Evolutionary conservation across 2,888 invertebrate genomes (phyloP).

Genomic region (Lepidocyrtinus sp.): DNA sequence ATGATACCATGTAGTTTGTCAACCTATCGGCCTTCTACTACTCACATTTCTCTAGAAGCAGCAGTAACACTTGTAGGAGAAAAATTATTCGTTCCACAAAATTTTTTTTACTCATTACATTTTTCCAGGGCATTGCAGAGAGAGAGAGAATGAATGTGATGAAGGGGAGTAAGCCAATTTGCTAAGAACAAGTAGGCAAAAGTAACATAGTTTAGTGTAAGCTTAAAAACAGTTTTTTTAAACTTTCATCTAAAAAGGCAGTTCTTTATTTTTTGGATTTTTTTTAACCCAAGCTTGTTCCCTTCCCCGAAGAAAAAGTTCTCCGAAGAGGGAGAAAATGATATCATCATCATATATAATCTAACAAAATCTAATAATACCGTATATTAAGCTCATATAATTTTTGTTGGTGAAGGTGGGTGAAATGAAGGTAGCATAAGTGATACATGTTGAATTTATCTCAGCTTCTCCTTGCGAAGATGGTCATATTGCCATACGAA

Average conservation of each 20-base stretch:
- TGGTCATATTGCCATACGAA: neutral
- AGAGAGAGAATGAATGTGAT: constrained; percentile 39
- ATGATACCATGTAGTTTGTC: constrained; percentile 57
- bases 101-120: constrained; percentile 56
- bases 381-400: constrained; percentile 29
- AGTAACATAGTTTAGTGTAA: constrained; percentile 27
- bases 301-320: neutral
- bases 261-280: constrained; percentile 3
- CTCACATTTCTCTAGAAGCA: constrained; percentile 22
- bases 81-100: constrained; percentile 50
- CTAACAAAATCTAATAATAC: constrained; percentile 60
- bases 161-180: constrained; percentile 60
- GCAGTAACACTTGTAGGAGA: neutral
- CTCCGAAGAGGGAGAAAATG: constrained; percentile 34
- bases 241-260: constrained; percentile 16
- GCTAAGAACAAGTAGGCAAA: constrained; percentile 52
- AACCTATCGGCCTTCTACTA: constrained; percentile 57
- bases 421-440: constrained; percentile 23
- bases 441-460: neutral
- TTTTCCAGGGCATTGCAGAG: constrained; percentile 28
- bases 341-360: constrained; percentile 57
- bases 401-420: constrained; percentile 10
- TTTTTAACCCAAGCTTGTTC: neutral
- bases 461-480: neutral
- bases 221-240: constrained; percentile 45